Evolutionary conservation across 2,888 invertebrate genomes (phyloP).

Genomic region (Polia nebulosa): DNA sequence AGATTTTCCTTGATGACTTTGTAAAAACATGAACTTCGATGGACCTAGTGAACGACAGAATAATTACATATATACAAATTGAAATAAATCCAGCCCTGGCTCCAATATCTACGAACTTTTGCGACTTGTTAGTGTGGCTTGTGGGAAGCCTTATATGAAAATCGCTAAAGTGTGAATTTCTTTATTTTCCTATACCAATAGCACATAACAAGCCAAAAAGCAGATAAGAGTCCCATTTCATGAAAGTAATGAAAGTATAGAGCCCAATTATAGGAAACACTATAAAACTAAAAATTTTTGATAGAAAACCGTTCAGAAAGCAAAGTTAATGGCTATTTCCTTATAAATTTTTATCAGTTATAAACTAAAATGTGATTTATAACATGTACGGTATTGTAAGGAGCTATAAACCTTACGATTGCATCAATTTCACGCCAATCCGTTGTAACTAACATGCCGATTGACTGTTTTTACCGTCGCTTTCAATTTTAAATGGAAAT

Average conservation of each 20-base stretch:
- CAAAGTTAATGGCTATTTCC: slow-evolving; percentile 58
- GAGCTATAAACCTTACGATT: slow-evolving; percentile 67
- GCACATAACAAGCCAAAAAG: slow-evolving; percentile 17
- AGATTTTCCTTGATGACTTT: too few species aligned
- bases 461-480: slow-evolving; percentile 72
- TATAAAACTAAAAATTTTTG: slow-evolving; percentile 45
- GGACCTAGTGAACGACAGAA: neutral
- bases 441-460: slow-evolving; percentile 67
- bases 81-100: neutral
- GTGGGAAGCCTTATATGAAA: neutral
- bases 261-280: slow-evolving; percentile 43
- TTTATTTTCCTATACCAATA: neutral
- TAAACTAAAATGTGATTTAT: slow-evolving; percentile 67
- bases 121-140: neutral
- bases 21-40: neutral
- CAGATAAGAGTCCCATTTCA: slow-evolving; percentile 30
- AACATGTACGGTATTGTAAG: slow-evolving; percentile 68
- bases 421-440: slow-evolving; percentile 75
- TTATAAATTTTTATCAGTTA: slow-evolving; percentile 65
- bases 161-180: slow-evolving; percentile 2
- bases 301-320: slow-evolving; percentile 54
- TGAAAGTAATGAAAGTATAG: slow-evolving; percentile 21
- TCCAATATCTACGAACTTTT: neutral
- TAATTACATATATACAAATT: neutral
- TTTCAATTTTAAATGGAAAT: slow-evolving; percentile 75